Base-by-base conservation (phyloP, 2,113 vertebrate genomes). In the Argyrosomus japonicus region DNA sequence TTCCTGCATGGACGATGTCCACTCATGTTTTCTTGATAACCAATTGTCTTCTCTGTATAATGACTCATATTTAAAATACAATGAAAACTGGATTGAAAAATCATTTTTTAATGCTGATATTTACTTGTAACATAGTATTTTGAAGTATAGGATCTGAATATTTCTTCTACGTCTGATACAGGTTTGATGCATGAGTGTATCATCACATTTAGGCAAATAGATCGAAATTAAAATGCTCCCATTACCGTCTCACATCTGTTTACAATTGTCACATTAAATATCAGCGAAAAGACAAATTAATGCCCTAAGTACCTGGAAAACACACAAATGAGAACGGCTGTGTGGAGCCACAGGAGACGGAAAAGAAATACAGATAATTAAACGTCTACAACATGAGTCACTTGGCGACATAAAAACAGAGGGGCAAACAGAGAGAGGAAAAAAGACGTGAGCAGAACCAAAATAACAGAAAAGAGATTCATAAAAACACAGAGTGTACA, bases 301-400 rank as follows among this genome's bases (percentile, higher is more conserved):
- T 18, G 40, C 72, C 25, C 58, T 74, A 61, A 79, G 25, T 6
- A 54, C 27, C 72, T 70, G 48, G 65, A 48, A 75, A 77, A 73
- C 23, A 82, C 10, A 78, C 51, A 65, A 69, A 67, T 6, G 57
- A 76, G 57, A 72, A 36, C 2, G n/a, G 18, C 47, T 57, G 57
- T 9, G 60, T 56, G 63, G 82, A 81, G 62, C 71, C 75, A 70
- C 76, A n/a, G 67, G 63, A 74, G 76, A 72, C 11, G 12, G 21
- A 60, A 65, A 57, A 19, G 3, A 78, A 67, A 78, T 13, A 27
- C 76, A 67, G 47, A 63, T 40, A 83, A 50, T 54, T 75, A 58
- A 82, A 68, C 8, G 27, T 12, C 25, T 19, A 17, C 9, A 50
- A n/a, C 13, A 61, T 68, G 77, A 82, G 43, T 87, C 43, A 81